Evolutionary conservation across 1,140 invertebrate genomes (phyloP), one percentile per base, ranked within the genome.

Genomic region (Rhynchophorus ferrugineus): DNA sequence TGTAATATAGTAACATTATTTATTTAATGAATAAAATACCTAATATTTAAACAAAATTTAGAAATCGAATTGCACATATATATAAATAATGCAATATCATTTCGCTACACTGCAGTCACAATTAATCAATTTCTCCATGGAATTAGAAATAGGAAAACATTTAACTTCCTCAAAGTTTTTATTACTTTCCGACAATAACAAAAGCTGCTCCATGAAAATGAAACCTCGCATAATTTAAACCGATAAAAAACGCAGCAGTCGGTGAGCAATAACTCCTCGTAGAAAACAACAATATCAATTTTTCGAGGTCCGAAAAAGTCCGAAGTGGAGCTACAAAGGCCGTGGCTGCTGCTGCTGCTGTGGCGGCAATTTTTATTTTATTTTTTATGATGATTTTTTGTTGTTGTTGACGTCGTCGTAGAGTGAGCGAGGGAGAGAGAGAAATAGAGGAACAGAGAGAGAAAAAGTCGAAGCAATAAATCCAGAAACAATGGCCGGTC

Each of bases 401-500:
- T n/a, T 43, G 19, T 14, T 11, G 24, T n/a, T n/a, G n/a, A n/a
- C 16, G 38, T 42, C 37, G 47, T 39, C 47, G 39, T n/a, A n/a
- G n/a, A n/a, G n/a, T n/a, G n/a, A n/a, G n/a, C n/a, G n/a, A n/a
- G n/a, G n/a, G n/a, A n/a, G n/a, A n/a, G n/a, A n/a, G n/a, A n/a
- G n/a, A n/a, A n/a, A n/a, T n/a, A n/a, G n/a, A n/a, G n/a, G n/a
- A n/a, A n/a, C n/a, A n/a, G n/a, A n/a, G n/a, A n/a, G n/a, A n/a
- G 38, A 18, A 18, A 41, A 43, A 57, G 39, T 47, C 38, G 49
- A 48, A 55, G 51, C 53, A 54, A 60, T 62, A 62, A 62, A 62
- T 62, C 51, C 45, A 41, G 14, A 49, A 62, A 62, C 61, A 62
- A 62, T 62, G 49, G 59, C 36, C 42, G 43, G 24, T 60, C 54